Percentiles rank a stretch among this genome's conserved stretches.
Conservation (phyloP, 2,113 vertebrate species). For the Cepphus grylle region DNA sequence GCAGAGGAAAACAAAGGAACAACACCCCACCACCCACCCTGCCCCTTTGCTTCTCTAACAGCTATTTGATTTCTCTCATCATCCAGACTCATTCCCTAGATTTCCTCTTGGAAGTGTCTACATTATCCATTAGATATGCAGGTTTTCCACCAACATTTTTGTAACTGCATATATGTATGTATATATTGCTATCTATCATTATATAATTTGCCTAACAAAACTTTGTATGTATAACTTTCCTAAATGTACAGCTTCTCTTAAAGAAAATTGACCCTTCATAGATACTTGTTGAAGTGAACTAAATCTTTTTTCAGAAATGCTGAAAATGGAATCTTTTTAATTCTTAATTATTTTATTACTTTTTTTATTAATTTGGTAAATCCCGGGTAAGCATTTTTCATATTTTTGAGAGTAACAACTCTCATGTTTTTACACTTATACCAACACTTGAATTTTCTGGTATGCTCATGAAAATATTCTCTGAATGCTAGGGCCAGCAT, state of each 20-base stretch:
- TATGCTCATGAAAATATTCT: background rate
- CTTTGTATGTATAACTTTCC: background rate
- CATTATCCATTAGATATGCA: background rate
- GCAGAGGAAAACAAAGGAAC: background rate
- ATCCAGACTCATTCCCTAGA: background rate
- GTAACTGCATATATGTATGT: background rate
- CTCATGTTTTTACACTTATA: background rate
- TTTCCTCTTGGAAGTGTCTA: background rate
- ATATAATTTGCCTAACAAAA: background rate
- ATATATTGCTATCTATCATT: background rate
- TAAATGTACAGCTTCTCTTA: background rate
- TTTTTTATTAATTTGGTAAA: background rate
- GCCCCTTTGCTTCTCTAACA: background rate
- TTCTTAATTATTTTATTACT: background rate
- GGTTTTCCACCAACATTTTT: background rate
- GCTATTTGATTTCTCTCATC: background rate
- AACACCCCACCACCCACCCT: accelerated
- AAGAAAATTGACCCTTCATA: background rate
- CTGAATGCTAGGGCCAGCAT: background rate
- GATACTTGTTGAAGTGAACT: background rate
- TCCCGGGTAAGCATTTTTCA: background rate
- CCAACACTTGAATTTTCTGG: background rate
- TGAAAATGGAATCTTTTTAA: background rate
- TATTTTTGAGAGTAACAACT: background rate
- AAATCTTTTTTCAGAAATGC: background rate